These are phyloP conservation scores for Fratercula arctica DNA, from an alignment of 2,797 vertebrate genomes.

Conservation along the genomic window DNA sequence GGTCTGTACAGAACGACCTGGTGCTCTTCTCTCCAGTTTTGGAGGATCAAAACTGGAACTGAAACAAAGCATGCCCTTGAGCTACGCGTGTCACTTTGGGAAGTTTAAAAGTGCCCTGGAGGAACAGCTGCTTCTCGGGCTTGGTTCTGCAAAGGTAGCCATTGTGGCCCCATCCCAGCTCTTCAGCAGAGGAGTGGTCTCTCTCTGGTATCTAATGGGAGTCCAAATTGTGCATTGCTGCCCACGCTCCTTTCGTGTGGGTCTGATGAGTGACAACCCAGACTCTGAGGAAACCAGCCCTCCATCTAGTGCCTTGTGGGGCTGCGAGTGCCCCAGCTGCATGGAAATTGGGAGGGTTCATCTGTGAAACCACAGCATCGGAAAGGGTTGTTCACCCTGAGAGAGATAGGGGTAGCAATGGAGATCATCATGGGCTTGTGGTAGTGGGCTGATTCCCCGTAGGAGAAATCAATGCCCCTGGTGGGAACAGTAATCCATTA, in stretches of 20 bases:
- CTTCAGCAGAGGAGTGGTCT: not conserved
- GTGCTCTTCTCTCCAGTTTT: not conserved
- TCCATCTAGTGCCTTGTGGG: not conserved
- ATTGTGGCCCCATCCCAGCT: not conserved
- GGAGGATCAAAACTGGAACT: not conserved
- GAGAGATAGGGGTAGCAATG: not conserved
- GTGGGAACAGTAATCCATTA: not conserved
- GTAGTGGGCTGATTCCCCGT: not conserved
- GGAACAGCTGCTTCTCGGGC: not conserved
- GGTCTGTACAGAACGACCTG: not conserved
- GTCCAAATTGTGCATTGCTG: not conserved
- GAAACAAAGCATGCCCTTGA: not conserved
- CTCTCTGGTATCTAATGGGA: not conserved
- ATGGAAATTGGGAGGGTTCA: not conserved
- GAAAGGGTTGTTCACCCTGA: not conserved
- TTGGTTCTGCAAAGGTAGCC: not conserved
- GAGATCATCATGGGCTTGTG: not conserved
- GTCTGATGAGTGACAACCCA: not conserved
- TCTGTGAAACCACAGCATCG: fast-evolving
- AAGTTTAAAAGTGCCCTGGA: not conserved
- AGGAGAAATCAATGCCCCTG: not conserved
- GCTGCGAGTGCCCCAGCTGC: not conserved
- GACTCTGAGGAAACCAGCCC: not conserved
- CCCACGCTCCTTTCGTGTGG: fast-evolving
- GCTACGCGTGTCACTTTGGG: not conserved